Evolutionary conservation across 1,140 invertebrate genomes (phyloP), one percentile per base, ranked within the genome.

Genomic region (Chymomyza costata): DNA sequence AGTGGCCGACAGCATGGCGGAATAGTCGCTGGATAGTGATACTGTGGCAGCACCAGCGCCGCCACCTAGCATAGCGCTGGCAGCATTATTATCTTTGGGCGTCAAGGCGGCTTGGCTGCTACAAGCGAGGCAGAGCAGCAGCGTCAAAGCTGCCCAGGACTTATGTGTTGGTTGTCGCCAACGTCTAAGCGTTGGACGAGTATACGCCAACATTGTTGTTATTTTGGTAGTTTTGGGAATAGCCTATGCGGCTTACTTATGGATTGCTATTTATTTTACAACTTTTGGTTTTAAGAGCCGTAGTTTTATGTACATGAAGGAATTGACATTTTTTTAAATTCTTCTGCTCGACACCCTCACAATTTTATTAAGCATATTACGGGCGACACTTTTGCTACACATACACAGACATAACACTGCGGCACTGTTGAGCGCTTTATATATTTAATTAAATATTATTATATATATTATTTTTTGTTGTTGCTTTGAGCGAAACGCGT

Each of bases 21-120:
- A 54, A 21, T 80, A 78, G 32, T 78, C 73, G 44, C 67, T 69
- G 40, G 65, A 68, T 0, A 81, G 48, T 1, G 74, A 65, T 0
- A 71, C 71, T 35, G 70, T 56, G 1, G 69, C 52, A 10, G 64
- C 55, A 32, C 71, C 67, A 6, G 61, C 34, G n/a, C 67, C 56
- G 28, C 58, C 63, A 21, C 71, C 73, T 14, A 80, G 15, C 50
- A 80, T 81, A 11, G 65, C 73, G 25, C 56, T 80, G 52, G 73
- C 67, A 10, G 59, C 48, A 47, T 45, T 59, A 19, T 28, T 53
- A n/a, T 64, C 45, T 54, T 69, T 76, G 61, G 65, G 48, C 44
- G 37, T 45, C 43, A 57, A 19, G 2, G 65, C 52, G 6, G 30
- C 48, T 39, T 13, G 28, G 46, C 65, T 18, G n/a, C 41, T 10